Evolutionary conservation across 1,140 invertebrate species (phyloP).

Genomic region (Pteromalus puparum): DNA sequence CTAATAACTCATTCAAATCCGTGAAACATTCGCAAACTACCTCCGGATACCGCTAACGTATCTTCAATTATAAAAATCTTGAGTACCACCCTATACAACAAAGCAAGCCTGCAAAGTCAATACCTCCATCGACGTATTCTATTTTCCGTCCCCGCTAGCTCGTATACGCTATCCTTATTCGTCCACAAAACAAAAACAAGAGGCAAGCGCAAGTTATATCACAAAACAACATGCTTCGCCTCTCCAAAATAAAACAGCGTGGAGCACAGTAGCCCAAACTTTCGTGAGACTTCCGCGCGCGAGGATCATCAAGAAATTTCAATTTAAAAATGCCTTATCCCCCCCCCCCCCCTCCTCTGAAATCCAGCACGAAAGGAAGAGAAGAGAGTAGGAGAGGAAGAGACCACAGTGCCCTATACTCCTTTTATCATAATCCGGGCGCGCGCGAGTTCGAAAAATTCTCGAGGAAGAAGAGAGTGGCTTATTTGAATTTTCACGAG

Average conservation of each 20-base stretch:
- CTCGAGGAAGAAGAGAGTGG: conserved; percentile 16
- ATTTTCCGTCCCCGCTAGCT: too few species aligned
- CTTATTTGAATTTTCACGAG: conserved; percentile 51
- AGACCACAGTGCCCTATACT: conserved; percentile 9
- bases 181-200: not conserved
- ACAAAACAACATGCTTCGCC: not conserved
- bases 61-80: not conserved
- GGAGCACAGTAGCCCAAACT: conserved; percentile 4
- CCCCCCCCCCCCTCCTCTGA: not conserved
- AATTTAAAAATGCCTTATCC: conserved; percentile 45
- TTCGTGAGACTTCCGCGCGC: not conserved
- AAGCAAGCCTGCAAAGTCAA: not conserved
- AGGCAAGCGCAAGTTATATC: not conserved
- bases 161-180: not conserved
- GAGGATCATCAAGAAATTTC: conserved; percentile 50
- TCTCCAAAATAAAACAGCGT: not conserved
- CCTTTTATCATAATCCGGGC: conserved; percentile 48
- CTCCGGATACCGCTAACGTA: too few species aligned
- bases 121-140: not conserved
- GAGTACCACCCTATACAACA: not conserved
- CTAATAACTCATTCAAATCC: not conserved
- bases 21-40: not conserved
- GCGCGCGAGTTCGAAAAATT: conserved; percentile 43
- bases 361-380: conserved; percentile 22
- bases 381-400: not conserved